These are phyloP conservation scores for Periophthalmodon schlosseri DNA, from an alignment of 2,113 vertebrate genomes.

Conservation along the genomic window DNA sequence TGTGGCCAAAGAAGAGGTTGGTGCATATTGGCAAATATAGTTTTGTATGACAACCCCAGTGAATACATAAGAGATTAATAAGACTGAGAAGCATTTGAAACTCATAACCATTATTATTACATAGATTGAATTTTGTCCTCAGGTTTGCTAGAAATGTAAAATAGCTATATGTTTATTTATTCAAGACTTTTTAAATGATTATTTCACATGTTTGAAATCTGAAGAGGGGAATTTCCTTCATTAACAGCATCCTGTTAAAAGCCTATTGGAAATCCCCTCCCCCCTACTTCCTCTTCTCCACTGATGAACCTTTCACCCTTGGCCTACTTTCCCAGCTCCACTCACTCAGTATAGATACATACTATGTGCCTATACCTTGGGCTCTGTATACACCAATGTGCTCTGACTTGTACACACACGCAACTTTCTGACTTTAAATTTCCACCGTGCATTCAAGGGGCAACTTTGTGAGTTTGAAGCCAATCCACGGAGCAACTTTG, in stretches of 20 bases:
- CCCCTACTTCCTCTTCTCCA: slow-evolving; percentile 11
- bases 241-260: background rate
- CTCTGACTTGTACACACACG: slow-evolving; percentile 19
- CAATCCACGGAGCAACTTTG: slow-evolving; percentile 51
- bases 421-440: slow-evolving; percentile 48
- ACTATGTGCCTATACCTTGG: slow-evolving; percentile 31
- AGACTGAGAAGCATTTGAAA: background rate
- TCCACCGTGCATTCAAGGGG: slow-evolving; percentile 38
- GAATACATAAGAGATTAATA: background rate
- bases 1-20: background rate
- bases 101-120: background rate
- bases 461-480: slow-evolving; percentile 58
- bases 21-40: no score
- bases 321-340: slow-evolving; percentile 39
- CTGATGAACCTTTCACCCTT: slow-evolving; percentile 59
- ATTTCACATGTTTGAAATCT: background rate
- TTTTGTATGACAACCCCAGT: no score
- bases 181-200: background rate
- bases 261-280: slow-evolving; percentile 11
- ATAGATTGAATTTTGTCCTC: background rate
- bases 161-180: background rate
- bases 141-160: background rate
- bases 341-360: slow-evolving; percentile 15
- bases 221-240: slow-evolving; percentile 1
- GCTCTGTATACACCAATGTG: slow-evolving; percentile 10